Evolutionary conservation across 2,888 invertebrate genomes (phyloP).

Genomic region (Nemurella pictetii): DNA sequence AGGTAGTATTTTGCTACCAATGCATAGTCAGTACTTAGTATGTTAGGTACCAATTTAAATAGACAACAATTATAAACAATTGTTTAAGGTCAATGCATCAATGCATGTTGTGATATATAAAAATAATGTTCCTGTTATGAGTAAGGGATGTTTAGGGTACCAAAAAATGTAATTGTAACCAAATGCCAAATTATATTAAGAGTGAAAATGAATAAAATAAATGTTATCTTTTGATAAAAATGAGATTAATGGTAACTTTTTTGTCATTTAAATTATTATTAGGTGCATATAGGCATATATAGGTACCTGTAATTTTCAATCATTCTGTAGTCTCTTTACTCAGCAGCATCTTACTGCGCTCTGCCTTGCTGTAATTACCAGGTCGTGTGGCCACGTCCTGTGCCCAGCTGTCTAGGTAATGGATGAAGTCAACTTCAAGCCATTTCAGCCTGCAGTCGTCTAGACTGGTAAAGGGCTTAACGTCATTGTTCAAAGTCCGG

Average conservation of each 20-base stretch:
- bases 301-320: constrained; percentile 2
- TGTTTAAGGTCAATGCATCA: neutral
- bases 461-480: neutral
- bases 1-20: too few species aligned
- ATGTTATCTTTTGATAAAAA: too few species aligned
- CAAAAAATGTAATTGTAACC: neutral
- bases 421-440: neutral
- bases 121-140: neutral
- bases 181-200: too few species aligned
- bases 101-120: neutral
- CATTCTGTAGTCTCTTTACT: too few species aligned
- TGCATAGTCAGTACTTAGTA: too few species aligned
- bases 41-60: too few species aligned
- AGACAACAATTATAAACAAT: too few species aligned
- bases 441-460: neutral
- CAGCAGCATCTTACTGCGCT: neutral
- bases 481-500: neutral
- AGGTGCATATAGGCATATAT: too few species aligned
- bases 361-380: neutral
- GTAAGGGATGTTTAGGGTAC: too few species aligned
- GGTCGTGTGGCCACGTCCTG: neutral
- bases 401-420: neutral
- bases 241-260: too few species aligned
- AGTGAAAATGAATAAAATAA: too few species aligned
- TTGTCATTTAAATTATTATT: too few species aligned